Base-by-base conservation (phyloP, 2,797 vertebrate genomes). In the Cichlasoma orientale region DNA sequence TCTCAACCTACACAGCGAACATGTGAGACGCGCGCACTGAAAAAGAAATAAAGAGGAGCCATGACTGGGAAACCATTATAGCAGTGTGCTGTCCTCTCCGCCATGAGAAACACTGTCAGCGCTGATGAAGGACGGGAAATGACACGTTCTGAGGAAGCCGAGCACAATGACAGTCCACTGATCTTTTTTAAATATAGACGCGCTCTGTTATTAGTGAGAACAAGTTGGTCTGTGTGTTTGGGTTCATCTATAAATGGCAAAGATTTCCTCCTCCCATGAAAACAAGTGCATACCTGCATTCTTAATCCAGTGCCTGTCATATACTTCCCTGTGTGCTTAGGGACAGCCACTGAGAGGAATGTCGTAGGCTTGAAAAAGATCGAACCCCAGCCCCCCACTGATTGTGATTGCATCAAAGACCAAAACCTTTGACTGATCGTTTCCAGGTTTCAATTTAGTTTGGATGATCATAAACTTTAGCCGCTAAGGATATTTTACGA, bases 111-210 rank as follows among this genome's bases (percentile, higher is more conserved):
- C 82, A 74, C 56, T 27, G 16, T 56, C 75, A 55, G 79, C 74
- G 77, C 88, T 86, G 84, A 86, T 82, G 82, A 78, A 59, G 73
- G 75, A 74, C 86, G 91, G 93, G 92, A 94, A 92, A 86, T 90
- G 91, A 90, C 89, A 88, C 72, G 81, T 29, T 82, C 82, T 82
- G 76, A 92, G 94, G 93, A 95, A 93, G 88, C 82, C 33, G 73
- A 83, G 88, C 90, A 95, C 94, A 94, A 94, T 94, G 88, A 89
- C 59, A 56, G 80, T 80, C 90, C 86, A 86, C 89, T 89, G 88
- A 93, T 93, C 80, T 90, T 89, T 89, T 77, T 79, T 91, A 88
- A 75, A 81, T 90, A 77, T 82, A 77, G 87, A 78, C 81, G 4
- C 41, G 29, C 29, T 80, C 84, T 91, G 87, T 90, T 82, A 88